These are phyloP conservation scores for Cynopterus sphinx DNA, from an alignment of 2,797 vertebrate genomes.

Conservation along the genomic window DNA sequence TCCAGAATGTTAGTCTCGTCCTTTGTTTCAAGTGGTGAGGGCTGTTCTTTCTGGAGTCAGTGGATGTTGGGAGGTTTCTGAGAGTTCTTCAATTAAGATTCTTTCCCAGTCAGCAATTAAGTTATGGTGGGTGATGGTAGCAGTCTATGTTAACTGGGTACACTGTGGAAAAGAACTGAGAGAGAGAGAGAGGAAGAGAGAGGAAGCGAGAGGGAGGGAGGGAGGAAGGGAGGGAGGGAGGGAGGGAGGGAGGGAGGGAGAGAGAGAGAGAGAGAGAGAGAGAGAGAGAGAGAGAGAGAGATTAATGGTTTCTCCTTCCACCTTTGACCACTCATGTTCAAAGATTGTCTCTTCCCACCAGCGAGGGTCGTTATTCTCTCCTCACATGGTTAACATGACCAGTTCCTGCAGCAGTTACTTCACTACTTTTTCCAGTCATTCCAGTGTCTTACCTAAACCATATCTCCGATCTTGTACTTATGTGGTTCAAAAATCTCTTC, in stretches of 20 bases:
- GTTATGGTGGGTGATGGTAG: neutral
- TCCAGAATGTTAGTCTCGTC: slow-evolving; percentile 8
- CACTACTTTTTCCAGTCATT: neutral
- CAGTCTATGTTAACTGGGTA: neutral
- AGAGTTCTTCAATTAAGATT: neutral
- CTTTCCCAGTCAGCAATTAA: neutral
- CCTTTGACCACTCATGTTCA: neutral
- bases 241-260: too few species aligned
- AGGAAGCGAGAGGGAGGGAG: too few species aligned
- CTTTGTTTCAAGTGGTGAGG: neutral
- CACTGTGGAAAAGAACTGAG: neutral
- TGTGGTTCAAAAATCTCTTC: neutral
- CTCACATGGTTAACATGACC: neutral
- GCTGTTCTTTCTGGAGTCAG: neutral
- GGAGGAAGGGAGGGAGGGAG: too few species aligned
- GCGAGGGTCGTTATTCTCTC: neutral
- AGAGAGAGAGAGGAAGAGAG: neutral
- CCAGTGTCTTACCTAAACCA: neutral
- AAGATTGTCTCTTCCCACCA: neutral
- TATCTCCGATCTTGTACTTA: neutral
- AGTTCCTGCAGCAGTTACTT: neutral
- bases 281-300: neutral
- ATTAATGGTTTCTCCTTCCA: neutral
- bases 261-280: too few species aligned
- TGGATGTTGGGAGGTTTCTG: neutral